A percentile compares a stretch with the other conserved stretches of the same genome.
These are phyloP conservation scores for Leucophenga montana DNA, from an alignment of 2,888 invertebrate species.

Conservation along the genomic window DNA sequence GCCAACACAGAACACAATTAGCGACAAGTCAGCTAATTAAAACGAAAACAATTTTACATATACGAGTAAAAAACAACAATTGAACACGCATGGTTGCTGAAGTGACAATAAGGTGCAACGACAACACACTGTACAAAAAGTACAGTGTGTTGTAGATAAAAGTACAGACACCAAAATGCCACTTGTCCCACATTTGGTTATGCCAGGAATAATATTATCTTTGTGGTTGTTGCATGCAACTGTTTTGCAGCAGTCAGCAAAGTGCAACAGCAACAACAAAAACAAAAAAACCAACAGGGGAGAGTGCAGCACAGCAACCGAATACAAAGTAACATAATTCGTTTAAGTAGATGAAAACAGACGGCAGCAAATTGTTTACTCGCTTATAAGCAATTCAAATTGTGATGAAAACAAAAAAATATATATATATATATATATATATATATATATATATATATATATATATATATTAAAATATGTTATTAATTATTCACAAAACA, in stretches of 20 bases:
- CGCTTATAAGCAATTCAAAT: too few relatives aligned
- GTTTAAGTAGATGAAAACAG: neutral
- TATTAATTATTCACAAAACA: too few relatives aligned
- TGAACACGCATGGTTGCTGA: constrained; percentile 19
- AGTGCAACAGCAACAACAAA: constrained; percentile 14
- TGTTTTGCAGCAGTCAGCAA: constrained; percentile 2
- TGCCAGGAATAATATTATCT: constrained; percentile 22
- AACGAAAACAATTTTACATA: neutral
- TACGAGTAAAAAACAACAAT: constrained; percentile 6
- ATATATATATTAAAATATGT: too few relatives aligned
- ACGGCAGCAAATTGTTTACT: too few relatives aligned
- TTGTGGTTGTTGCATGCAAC: constrained; percentile 13
- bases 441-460: too few relatives aligned
- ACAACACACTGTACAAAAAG: neutral
- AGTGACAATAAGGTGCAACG: neutral
- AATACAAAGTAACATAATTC: constrained; percentile 15
- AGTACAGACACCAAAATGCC: neutral
- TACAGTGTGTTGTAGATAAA: neutral
- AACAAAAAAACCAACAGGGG: neutral
- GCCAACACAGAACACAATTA: too few relatives aligned
- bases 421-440: too few relatives aligned
- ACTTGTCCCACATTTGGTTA: constrained; percentile 26
- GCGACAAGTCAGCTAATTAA: neutral
- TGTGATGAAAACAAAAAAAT: too few relatives aligned
- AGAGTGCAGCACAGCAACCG: neutral